A percentile compares a stretch with the other conserved stretches of the same genome.
Evolutionary conservation across 2,888 invertebrate species (phyloP).

Genomic region (Himalopsyche kuldschensis): DNA sequence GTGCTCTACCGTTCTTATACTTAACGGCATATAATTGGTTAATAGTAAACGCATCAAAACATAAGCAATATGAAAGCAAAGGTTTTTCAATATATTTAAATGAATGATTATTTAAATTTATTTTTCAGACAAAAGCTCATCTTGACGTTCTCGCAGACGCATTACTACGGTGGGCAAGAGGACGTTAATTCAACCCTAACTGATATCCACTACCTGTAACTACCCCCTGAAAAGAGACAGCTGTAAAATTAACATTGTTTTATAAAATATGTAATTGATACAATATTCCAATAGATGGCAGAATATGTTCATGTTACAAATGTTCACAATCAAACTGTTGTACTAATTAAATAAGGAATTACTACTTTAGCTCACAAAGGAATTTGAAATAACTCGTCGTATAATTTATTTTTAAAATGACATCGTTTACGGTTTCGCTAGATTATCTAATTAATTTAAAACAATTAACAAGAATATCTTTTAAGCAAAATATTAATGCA

Average conservation of each 20-base stretch:
- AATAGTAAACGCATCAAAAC: no score
- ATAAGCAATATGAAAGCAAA: no score
- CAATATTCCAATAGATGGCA: neutral
- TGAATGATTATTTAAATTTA: neutral
- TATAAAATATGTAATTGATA: neutral
- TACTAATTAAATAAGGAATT: neutral
- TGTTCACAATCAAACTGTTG: neutral
- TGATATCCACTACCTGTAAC: constrained; percentile 39
- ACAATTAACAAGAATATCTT: neutral
- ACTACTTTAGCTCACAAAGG: neutral
- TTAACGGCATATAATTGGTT: no score
- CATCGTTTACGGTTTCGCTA: neutral
- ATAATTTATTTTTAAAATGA: neutral
- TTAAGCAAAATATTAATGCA: neutral
- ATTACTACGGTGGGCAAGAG: constrained; percentile 90
- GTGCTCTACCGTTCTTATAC: no score
- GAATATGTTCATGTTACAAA: neutral
- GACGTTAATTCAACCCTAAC: constrained; percentile 66
- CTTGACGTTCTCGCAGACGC: constrained; percentile 93
- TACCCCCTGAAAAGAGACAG: neutral
- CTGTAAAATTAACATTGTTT: neutral
- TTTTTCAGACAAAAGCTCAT: constrained; percentile 90
- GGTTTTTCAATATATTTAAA: no score
- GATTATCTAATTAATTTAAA: neutral
- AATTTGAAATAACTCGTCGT: neutral